A percentile compares a stretch with the other conserved stretches of the same genome.
Evolutionary conservation across 2,797 vertebrate species (phyloP).

Genomic region (Helarctos malayanus): DNA sequence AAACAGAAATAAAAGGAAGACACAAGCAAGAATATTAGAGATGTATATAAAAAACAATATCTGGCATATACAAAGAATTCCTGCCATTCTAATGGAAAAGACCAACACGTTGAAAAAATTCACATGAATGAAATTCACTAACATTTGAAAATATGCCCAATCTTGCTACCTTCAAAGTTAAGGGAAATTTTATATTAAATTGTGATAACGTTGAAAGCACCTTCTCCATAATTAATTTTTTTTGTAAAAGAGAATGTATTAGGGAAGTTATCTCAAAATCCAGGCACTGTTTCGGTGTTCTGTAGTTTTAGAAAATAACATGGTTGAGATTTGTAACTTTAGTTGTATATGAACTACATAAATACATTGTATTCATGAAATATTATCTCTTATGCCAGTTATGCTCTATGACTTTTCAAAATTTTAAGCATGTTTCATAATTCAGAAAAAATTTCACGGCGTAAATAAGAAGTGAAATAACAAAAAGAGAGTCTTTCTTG

Average conservation of each 20-base stretch:
- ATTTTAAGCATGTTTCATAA: conserved; percentile 39
- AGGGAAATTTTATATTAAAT: conserved; percentile 9
- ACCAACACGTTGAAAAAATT: background rate
- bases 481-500: background rate
- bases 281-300: conserved; percentile 1
- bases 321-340: conserved; percentile 3
- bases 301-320: background rate
- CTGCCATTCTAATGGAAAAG: background rate
- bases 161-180: conserved; percentile 21
- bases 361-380: background rate
- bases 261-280: conserved; percentile 19
- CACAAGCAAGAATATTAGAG: background rate
- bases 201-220: background rate
- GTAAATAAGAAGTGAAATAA: background rate
- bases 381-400: background rate
- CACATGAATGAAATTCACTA: background rate
- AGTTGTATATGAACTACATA: background rate
- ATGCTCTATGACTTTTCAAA: conserved; percentile 26
- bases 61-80: background rate
- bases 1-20: background rate
- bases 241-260: background rate
- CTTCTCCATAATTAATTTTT: conserved; percentile 38
- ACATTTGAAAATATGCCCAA: background rate
- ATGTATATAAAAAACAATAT: background rate
- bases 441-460: background rate